Evolutionary conservation across 2,888 invertebrate genomes (phyloP), one percentile per base, ranked within the genome.

Genomic region (Lasioglossum zephyrum): DNA sequence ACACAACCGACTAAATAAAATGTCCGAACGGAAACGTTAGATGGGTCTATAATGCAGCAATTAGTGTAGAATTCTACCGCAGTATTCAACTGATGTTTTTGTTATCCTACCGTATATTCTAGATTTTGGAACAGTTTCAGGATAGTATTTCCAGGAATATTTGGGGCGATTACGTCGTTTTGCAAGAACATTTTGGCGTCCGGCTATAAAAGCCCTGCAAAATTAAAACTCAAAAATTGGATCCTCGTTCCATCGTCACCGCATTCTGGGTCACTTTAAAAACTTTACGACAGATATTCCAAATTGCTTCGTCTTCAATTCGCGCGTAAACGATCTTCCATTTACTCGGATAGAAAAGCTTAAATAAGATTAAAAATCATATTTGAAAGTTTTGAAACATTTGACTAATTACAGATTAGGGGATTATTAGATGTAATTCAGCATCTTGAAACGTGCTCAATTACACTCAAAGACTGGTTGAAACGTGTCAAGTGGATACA

Each of bases 51-150:
- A 69, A 39, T 18, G 36, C 18, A 22, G 22, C 18, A 36, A 69
- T 69, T 69, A 39, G 9, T 39, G 36, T 69, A 69, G 22, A 36
- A 69, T 63, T 63, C 13, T 16, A 13, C 31, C 31, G 63, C 31
- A 26, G 31, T 31, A 16, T 63, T 31, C 13, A 16, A 31, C 13
- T 5, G 60, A 26, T 31, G 63, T 63, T 63, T 31, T 63, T 63
- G 31, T 63, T 63, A 31, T 31, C 31, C 16, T 31, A 0, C 5
- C 1, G 13, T 16, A 16, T 16, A 63, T 63, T 5, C 16, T 16
- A 26, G 63, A 26, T 63, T 63, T 63, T 63, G 63, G 63, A 63
- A 63, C 63, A 31, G 63, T 63, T 63, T 63, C 63, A 31, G 63
- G 63, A 6, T 31, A 63, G 31, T 63, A 63, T 31, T 31, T 63